These are phyloP conservation scores for Ceratoteleas bidentatus DNA, from an alignment of 1,140 invertebrate genomes.

Conservation along the genomic window DNA sequence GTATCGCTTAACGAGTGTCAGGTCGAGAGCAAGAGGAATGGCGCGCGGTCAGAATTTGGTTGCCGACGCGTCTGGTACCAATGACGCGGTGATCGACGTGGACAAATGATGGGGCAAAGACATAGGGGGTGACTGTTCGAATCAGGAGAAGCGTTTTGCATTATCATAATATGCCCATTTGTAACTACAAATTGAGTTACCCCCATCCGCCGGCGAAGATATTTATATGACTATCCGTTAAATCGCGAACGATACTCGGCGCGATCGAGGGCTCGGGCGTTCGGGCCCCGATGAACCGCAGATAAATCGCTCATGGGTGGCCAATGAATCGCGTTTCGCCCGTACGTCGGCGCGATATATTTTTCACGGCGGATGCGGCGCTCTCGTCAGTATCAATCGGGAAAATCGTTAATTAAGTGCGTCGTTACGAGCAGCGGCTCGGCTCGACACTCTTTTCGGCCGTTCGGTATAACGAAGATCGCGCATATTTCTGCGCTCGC, in stretches of 20 bases:
- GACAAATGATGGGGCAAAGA: slow-evolving; percentile 75
- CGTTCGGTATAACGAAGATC: slow-evolving; percentile 33
- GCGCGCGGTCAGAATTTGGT: slow-evolving; percentile 51
- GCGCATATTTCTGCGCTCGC: slow-evolving; percentile 18
- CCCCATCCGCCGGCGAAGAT: slow-evolving; percentile 68
- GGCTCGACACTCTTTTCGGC: slow-evolving; percentile 10
- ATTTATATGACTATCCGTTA: slow-evolving; percentile 67
- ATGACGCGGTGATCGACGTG: slow-evolving; percentile 78
- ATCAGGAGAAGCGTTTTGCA: slow-evolving; percentile 68
- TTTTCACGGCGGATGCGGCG: slow-evolving; percentile 11
- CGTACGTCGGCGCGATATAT: slow-evolving; percentile 11
- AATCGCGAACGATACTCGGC: slow-evolving; percentile 64
- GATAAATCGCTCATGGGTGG: slow-evolving; percentile 65
- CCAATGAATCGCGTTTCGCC: slow-evolving; percentile 39
- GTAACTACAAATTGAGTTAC: slow-evolving; percentile 81
- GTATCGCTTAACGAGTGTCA: slow-evolving; percentile 47
- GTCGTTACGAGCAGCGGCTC: neutral
- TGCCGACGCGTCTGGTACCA: slow-evolving; percentile 60
- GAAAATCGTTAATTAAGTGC: slow-evolving; percentile 33
- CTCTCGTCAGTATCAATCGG: slow-evolving; percentile 12
- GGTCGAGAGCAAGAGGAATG: slow-evolving; percentile 50
- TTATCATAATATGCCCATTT: slow-evolving; percentile 81
- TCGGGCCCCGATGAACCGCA: slow-evolving; percentile 42
- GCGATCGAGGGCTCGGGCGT: slow-evolving; percentile 41
- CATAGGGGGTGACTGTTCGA: slow-evolving; percentile 66